Conservation (phyloP, 2,888 invertebrate species). For the Habrosyne pyritoides region DNA sequence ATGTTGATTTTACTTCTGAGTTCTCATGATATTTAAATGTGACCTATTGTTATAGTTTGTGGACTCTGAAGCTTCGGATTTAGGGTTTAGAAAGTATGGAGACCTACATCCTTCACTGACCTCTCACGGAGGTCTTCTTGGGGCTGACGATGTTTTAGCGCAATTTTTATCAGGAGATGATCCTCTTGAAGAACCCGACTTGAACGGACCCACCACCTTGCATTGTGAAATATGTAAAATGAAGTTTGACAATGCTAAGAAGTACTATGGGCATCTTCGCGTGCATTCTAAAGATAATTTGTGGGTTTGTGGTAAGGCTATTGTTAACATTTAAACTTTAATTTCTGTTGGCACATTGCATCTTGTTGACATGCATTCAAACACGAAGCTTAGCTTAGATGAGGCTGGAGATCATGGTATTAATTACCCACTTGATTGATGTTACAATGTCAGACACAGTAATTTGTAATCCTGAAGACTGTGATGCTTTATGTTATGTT, state of each 20-base stretch:
- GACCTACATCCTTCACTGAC: constrained; percentile 55
- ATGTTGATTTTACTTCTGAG: not conserved
- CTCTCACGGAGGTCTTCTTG: constrained; percentile 52
- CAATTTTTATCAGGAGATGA: constrained; percentile 73
- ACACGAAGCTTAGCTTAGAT: too few relatives aligned
- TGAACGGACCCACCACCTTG: constrained; percentile 72
- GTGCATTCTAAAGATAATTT: constrained; percentile 75
- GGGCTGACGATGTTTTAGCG: constrained; percentile 68
- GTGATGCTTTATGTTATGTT: too few relatives aligned
- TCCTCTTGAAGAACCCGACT: constrained; percentile 70
- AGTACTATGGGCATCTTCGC: constrained; percentile 75
- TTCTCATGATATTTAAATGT: not conserved
- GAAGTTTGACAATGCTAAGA: constrained; percentile 75
- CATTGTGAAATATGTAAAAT: constrained; percentile 76
- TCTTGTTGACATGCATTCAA: too few relatives aligned
- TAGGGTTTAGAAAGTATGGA: constrained; percentile 53
- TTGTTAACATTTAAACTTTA: not conserved
- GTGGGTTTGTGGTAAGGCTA: constrained; percentile 70
- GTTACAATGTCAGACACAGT: too few relatives aligned
- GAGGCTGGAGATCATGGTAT: too few relatives aligned
- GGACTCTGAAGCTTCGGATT: constrained; percentile 59
- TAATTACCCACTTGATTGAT: too few relatives aligned
- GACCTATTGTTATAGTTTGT: constrained; percentile 53
- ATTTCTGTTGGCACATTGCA: too few relatives aligned
- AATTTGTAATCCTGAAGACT: too few relatives aligned